Base-by-base conservation (phyloP, 2,113 vertebrate genomes). In the Oplegnathus fasciatus region DNA sequence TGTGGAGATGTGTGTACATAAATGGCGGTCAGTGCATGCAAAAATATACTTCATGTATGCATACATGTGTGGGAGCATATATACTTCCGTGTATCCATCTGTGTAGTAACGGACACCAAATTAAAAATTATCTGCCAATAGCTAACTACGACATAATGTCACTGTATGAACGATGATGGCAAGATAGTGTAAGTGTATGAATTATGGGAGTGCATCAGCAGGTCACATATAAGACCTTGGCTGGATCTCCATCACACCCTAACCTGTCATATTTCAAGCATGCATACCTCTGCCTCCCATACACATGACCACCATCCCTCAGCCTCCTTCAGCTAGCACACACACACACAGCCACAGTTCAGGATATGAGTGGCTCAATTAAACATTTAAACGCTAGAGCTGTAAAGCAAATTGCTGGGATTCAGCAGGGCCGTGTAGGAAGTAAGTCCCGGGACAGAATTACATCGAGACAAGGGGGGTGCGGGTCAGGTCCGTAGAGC, bases 371-470 rank as follows among this genome's bases (percentile, higher is more conserved):
- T 80, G 80, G 85, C 89, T 90, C 94, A 95, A 95, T 95, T 94
- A 95, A 95, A 95, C 87, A 94, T 95, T 93, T 94, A 95, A 94
- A 93, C 84, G 78, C 80, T 44, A 75, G 78, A 78, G 92, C 87
- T 94, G 93, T 93, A 92, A 87, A 94, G 92, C 93, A 94, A 95
- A 94, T 95, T 94, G 92, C 82, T 69, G 74, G 78, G 86, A 93
- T 92, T 94, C 91, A 82, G 89, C 77, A 79, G 88, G 89, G 88
- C 86, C 87, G 74, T 93, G 94, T 95, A 86, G 85, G 84, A 90
- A 76, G 72, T 81, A 92, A 87, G 88, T 93, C 90, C 90, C 74
- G 80, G 92, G 91, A 94, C 85, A 76, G 80, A 91, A 77, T 91
- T 89, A 93, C 85, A 88, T 58, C 17, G 65, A 72, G 80, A 82